Conservation (phyloP, 53 echinoderm and acorn worm species). For the Astropecten irregularis region DNA sequence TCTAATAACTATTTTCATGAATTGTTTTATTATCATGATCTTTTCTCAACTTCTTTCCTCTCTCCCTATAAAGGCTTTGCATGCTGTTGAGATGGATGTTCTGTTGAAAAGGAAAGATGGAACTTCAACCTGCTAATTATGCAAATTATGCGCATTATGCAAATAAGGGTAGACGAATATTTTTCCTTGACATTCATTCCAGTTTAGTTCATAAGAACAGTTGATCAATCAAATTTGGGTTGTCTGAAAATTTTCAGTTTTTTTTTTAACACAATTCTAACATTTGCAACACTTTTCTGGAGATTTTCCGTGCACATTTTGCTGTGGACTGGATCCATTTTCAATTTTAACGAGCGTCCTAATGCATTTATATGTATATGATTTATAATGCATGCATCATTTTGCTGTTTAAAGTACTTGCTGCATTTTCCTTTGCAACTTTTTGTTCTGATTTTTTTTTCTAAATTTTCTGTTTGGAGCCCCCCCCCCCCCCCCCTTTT, state of each 20-base stretch:
- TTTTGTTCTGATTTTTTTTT: not conserved
- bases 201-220: too few relatives aligned
- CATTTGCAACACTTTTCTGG: too few relatives aligned
- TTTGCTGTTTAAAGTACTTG: not conserved
- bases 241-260: too few relatives aligned
- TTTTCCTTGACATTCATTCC: not conserved
- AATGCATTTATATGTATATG: not conserved
- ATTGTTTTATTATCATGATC: too few relatives aligned
- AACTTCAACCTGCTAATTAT: constrained; percentile 27
- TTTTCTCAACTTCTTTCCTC: not conserved
- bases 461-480: not conserved
- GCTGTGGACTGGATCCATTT: too few relatives aligned
- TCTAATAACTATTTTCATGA: too few relatives aligned
- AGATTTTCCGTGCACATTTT: too few relatives aligned
- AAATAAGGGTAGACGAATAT: constrained; percentile 19
- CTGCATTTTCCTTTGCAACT: not conserved
- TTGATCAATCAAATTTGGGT: too few relatives aligned
- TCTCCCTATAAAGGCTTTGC: constrained; percentile 45
- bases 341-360: not conserved
- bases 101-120: constrained; percentile 42
- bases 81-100: constrained; percentile 37
- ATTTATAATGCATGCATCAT: too few relatives aligned
- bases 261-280: too few relatives aligned
- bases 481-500: not conserved
- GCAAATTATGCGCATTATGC: constrained; percentile 23